Percentiles rank a stretch among this genome's conserved stretches.
Conservation (phyloP, 2,888 invertebrate genomes). For the Monopis laevigella region DNA sequence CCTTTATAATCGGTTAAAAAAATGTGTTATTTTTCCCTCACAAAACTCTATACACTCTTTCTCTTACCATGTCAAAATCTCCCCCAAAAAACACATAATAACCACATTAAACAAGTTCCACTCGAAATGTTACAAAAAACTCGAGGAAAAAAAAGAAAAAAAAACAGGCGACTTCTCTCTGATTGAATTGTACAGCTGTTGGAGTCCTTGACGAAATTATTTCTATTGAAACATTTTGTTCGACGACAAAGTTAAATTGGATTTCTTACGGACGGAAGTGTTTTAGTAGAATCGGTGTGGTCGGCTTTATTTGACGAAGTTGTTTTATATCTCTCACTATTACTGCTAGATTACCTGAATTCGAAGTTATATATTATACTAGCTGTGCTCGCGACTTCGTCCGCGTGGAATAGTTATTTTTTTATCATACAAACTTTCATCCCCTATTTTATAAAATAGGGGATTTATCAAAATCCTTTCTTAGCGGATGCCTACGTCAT, state of each 20-base stretch:
- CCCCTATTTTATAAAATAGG: no score
- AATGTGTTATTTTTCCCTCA: no score
- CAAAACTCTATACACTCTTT: no score
- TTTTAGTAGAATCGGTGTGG: constrained; percentile 40
- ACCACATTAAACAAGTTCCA: constrained; percentile 40
- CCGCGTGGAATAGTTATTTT: no score
- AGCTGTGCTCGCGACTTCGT: no score
- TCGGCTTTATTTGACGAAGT: constrained; percentile 42
- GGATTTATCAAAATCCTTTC: no score
- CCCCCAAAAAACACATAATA: constrained; percentile 25
- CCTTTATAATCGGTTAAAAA: no score
- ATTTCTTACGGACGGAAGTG: constrained; percentile 61
- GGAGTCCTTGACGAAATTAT: constrained; percentile 61
- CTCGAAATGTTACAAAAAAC: constrained; percentile 29
- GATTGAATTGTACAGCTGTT: constrained; percentile 63
- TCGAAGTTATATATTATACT: no score
- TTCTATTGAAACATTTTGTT: constrained; percentile 63
- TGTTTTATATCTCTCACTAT: constrained; percentile 32
- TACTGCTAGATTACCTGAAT: neutral
- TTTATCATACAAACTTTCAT: no score
- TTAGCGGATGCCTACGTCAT: no score
- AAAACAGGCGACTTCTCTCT: constrained; percentile 42
- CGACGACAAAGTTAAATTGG: constrained; percentile 63
- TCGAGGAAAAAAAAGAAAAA: constrained; percentile 25
- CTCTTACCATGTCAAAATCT: neutral